These are phyloP conservation scores for Zoanthus gigantus DNA, from an alignment of 92 coral and sea anemone genomes.

Conservation along the genomic window DNA sequence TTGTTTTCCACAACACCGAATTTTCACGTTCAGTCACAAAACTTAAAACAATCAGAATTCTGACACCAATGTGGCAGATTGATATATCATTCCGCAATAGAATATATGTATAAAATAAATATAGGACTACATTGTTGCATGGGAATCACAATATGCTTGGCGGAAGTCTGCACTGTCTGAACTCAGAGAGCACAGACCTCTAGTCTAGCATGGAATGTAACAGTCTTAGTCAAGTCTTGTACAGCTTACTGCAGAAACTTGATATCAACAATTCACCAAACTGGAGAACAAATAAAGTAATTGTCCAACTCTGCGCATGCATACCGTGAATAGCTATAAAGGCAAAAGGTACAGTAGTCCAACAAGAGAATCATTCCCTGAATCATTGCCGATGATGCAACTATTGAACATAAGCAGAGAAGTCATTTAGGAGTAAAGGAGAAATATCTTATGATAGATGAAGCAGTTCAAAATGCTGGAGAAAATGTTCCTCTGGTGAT, in stretches of 20 bases:
- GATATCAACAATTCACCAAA: not conserved
- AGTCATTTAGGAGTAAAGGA: not conserved
- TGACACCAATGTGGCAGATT: too few relatives aligned
- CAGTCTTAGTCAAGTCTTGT: slow-evolving; percentile 17
- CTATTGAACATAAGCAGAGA: slow-evolving; percentile 27
- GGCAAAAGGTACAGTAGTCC: too few relatives aligned
- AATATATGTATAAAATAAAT: too few relatives aligned
- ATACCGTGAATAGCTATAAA: not conserved
- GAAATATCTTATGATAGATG: slow-evolving; percentile 33
- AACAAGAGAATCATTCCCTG: slow-evolving; percentile 31
- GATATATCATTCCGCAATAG: too few relatives aligned
- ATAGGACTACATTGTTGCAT: too few relatives aligned
- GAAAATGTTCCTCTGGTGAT: too few relatives aligned
- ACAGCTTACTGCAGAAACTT: slow-evolving; percentile 18
- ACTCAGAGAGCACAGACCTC: too few relatives aligned
- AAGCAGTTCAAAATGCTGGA: not conserved
- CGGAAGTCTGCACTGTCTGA: too few relatives aligned
- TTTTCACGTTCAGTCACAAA: too few relatives aligned
- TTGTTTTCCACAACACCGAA: too few relatives aligned
- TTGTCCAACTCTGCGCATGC: slow-evolving; percentile 4
- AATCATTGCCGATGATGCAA: slow-evolving; percentile 44
- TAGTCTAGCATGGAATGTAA: not conserved
- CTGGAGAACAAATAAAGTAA: slow-evolving; percentile 16
- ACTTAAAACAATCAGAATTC: too few relatives aligned
- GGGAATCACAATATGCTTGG: too few relatives aligned